Conservation (phyloP, 1,140 invertebrate species). For the Calliopsis andreniformis region DNA sequence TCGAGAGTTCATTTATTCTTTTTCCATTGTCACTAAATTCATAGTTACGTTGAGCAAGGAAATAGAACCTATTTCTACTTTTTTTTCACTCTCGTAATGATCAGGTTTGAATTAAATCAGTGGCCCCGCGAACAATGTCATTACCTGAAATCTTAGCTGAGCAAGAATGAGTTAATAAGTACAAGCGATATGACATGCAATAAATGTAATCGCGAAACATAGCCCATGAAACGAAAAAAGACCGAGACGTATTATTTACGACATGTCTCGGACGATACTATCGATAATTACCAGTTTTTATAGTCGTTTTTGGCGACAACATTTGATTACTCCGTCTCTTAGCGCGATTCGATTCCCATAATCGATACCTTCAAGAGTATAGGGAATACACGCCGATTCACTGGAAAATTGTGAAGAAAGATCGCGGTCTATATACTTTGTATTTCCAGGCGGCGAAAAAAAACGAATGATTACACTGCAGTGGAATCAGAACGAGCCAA, state of each 20-base stretch:
- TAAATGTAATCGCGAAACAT: slow-evolving; percentile 4
- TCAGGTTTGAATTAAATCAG: neutral
- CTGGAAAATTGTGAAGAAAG: slow-evolving; percentile 9
- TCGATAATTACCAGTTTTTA: slow-evolving; percentile 4
- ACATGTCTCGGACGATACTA: slow-evolving; percentile 2
- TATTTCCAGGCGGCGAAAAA: slow-evolving; percentile 12
- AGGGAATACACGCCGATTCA: too few relatives aligned
- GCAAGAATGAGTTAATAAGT: neutral
- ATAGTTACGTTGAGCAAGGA: too few relatives aligned
- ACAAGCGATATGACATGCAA: neutral
- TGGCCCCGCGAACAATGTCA: neutral
- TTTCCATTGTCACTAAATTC: too few relatives aligned
- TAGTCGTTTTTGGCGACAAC: neutral
- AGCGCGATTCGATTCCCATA: slow-evolving; percentile 12
- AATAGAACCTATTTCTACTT: too few relatives aligned
- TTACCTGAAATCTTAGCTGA: neutral
- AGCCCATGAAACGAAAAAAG: neutral
- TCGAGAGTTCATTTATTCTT: too few relatives aligned
- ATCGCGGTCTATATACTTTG: neutral
- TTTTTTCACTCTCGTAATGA: too few relatives aligned
- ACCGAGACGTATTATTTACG: neutral
- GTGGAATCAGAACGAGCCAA: slow-evolving; percentile 1
- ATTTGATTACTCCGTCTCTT: slow-evolving; percentile 22
- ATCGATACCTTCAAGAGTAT: slow-evolving; percentile 5
- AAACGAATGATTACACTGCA: neutral